Conservation (phyloP, 2,888 invertebrate species). For the Brachyptera risi region DNA sequence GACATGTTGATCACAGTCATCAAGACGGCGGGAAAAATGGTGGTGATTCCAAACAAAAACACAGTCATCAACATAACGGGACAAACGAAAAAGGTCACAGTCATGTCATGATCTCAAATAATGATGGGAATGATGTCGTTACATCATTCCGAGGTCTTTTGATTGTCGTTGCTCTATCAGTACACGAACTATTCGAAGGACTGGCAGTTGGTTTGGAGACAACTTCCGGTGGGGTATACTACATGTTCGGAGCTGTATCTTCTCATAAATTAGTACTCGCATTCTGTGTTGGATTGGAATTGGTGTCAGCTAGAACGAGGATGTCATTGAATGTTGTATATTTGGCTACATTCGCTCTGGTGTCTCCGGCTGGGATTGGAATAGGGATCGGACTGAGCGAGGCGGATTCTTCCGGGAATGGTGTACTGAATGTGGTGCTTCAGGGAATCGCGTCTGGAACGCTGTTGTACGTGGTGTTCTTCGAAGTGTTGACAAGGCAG, state of each 20-base stretch:
- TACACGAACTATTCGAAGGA: conserved; percentile 85
- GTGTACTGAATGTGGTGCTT: conserved; percentile 49
- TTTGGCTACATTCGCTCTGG: conserved; percentile 70
- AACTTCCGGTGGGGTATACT: conserved; percentile 59
- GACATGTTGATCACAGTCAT: neutral
- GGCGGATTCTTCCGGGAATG: conserved; percentile 54
- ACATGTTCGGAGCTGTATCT: conserved; percentile 79
- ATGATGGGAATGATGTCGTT: conserved; percentile 43
- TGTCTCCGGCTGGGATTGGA: conserved; percentile 61
- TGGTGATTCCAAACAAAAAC: neutral
- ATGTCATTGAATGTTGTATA: conserved; percentile 59
- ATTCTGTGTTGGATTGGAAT: conserved; percentile 82
- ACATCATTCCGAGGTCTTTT: conserved; percentile 64
- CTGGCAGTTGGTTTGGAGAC: conserved; percentile 74
- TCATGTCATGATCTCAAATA: conserved; percentile 3
- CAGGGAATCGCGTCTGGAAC: conserved; percentile 92
- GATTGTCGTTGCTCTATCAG: conserved; percentile 76
- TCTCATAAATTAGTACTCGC: conserved; percentile 84
- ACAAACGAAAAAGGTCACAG: neutral
- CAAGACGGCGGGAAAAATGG: neutral
- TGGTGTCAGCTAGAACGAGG: conserved; percentile 67
- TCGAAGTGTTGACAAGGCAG: conserved; percentile 77
- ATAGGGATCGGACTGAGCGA: conserved; percentile 60
- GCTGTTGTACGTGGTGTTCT: conserved; percentile 92
- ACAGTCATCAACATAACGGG: neutral